Base-by-base conservation (phyloP, 2,113 vertebrate genomes). In the Cranoglanis bouderius region DNA sequence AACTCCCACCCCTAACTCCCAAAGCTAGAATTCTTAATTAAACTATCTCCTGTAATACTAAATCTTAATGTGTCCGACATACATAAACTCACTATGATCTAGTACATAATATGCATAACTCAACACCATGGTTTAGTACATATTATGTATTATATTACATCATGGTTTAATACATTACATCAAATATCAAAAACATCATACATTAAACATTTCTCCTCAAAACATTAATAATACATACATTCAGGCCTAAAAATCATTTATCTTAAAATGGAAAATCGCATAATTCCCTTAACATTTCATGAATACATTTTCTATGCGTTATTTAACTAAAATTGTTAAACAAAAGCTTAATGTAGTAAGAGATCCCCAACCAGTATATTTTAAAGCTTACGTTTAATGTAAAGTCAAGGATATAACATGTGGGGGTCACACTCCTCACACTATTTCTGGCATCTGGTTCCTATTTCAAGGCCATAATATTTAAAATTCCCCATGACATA, bases 391-490 rank as follows among this genome's bases (percentile, higher is more conserved):
- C n/a, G n/a, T n/a, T n/a, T n/a, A n/a, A n/a, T n/a, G n/a, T n/a
- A n/a, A n/a, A n/a, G n/a, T n/a, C n/a, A 92, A 10, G 91, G 91
- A 87, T 88, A 91, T 35, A 0, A 46, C 61, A 77, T 10, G 85
- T 85, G 19, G 51, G 51, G 81, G 74, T 88, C 12, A 2, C 90
- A 89, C 80, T 38, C 1, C 46, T 4, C 90, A 87, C 87, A 89
- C 49, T 92, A 92, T 92, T 92, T 32, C 91, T 92, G 85, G 90
- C 91, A 92, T 90, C 61, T 92, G 91, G 89, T 87, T 91, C 87
- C 88, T 90, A 86, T 59, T 89, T 92, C 91, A 92, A 59, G 90
- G 6, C 57, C 85, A 91, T 90, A 9, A 1, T 9, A 8, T 3
- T 7, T 7, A 63, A 4, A 12, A 74, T 29, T 38, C 84, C 84